Conservation (phyloP, 2,888 invertebrate species). For the Eupelmus urozonus region DNA sequence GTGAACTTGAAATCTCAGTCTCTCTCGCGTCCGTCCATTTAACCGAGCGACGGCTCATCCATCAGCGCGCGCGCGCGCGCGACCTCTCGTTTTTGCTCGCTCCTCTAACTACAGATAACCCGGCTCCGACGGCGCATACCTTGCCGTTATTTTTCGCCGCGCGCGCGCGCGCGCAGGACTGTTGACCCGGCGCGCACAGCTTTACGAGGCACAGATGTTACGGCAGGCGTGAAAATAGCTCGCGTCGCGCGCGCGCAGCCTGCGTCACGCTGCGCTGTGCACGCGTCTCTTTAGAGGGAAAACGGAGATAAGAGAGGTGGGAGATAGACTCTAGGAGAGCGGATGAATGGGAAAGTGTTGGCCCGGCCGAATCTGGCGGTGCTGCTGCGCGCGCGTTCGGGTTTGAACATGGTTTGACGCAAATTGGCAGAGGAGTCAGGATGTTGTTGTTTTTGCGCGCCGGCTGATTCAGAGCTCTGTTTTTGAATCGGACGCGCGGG, state of each 20-base stretch:
- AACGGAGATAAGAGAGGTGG: too few relatives aligned
- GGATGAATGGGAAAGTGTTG: too few relatives aligned
- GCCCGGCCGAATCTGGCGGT: too few relatives aligned
- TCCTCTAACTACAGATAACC: neutral
- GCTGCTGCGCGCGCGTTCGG: neutral
- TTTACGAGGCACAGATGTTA: conserved; percentile 63
- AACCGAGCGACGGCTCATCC: neutral
- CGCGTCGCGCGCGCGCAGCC: conserved; percentile 58
- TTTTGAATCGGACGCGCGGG: too few relatives aligned
- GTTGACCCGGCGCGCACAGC: conserved; percentile 61
- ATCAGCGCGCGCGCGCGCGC: neutral
- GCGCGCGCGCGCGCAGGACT: conserved; percentile 55
- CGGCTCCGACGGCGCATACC: neutral
- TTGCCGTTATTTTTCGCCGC: conserved; percentile 36
- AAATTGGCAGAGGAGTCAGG: conserved; percentile 12
- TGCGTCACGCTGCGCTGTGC: neutral
- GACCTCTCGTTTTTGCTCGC: neutral
- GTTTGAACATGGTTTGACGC: neutral
- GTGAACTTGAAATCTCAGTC: too few relatives aligned
- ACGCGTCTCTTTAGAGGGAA: too few relatives aligned
- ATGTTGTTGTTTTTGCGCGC: conserved; percentile 13
- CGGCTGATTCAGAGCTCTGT: neutral
- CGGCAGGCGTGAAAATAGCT: conserved; percentile 66
- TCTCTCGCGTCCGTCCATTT: too few relatives aligned
- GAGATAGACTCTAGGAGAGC: too few relatives aligned